phyloP scores from a whole-genome alignment of 2,888 invertebrate species.

The Eledone cirrhosa region DNA sequence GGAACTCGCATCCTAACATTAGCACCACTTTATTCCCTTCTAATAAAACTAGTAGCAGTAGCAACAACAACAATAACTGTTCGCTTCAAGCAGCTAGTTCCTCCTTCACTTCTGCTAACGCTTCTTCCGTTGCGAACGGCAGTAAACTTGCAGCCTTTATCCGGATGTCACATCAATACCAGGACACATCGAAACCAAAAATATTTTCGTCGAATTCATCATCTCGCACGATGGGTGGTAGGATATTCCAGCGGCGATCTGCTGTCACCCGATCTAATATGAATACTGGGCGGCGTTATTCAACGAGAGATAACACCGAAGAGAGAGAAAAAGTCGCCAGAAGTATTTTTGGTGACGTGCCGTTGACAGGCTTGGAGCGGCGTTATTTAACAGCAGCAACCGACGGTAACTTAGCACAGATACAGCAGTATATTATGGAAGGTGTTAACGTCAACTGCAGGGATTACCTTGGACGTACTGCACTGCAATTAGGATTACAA shows the following conservation, averaged over 20 bases:
- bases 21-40: not conserved
- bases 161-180: not conserved
- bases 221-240: constrained; percentile 1
- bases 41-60: not conserved
- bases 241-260: constrained; percentile 16
- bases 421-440: constrained; percentile 40
- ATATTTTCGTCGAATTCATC: not conserved
- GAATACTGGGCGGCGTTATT: constrained; percentile 14
- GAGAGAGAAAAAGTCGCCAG: constrained; percentile 37
- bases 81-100: not conserved
- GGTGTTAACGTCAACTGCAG: constrained; percentile 46
- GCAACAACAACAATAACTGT: not conserved
- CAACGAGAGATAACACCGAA: not conserved
- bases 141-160: too few species aligned
- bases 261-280: constrained; percentile 20
- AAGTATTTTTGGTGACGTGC: constrained; percentile 47
- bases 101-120: too few species aligned
- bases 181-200: constrained; percentile 4
- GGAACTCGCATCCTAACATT: not conserved
- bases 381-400: constrained; percentile 40
- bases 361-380: constrained; percentile 42
- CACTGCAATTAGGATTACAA: constrained; percentile 42
- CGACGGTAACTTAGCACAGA: constrained; percentile 38
- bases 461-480: constrained; percentile 46
- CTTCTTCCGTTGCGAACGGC: too few species aligned